Conservation (phyloP, 1,140 invertebrate species). For the Spodoptera frugiperda region DNA sequence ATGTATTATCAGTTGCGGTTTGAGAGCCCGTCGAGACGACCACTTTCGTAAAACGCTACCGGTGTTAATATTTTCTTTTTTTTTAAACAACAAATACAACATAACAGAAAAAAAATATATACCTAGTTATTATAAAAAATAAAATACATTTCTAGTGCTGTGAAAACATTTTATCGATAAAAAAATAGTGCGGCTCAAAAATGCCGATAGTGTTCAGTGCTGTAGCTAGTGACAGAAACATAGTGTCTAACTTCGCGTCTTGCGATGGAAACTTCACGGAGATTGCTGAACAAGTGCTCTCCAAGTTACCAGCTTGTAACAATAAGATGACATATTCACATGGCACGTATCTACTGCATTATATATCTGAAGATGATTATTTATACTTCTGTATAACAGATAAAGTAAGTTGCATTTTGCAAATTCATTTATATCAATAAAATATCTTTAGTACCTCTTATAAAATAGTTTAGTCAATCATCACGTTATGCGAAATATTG, state of each 20-base stretch:
- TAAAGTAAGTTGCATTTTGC: slow-evolving; percentile 90
- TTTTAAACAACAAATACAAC: background rate
- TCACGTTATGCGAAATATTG: too few species aligned
- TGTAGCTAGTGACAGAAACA: slow-evolving; percentile 91
- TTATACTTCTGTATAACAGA: slow-evolving; percentile 97
- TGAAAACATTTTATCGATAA: background rate
- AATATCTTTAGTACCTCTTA: too few species aligned
- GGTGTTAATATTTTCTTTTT: background rate
- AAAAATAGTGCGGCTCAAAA: slow-evolving; percentile 12
- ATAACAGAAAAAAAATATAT: background rate
- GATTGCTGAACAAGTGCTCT: slow-evolving; percentile 94
- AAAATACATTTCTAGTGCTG: background rate
- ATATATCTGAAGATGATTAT: slow-evolving; percentile 92
- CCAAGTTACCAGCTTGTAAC: slow-evolving; percentile 91
- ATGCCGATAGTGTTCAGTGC: slow-evolving; percentile 96
- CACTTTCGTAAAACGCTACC: too few species aligned
- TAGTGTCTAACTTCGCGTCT: slow-evolving; percentile 93
- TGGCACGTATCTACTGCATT: slow-evolving; percentile 95
- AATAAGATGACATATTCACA: slow-evolving; percentile 96
- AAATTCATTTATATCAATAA: background rate
- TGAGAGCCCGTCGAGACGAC: slow-evolving; percentile 1
- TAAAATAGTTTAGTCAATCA: too few species aligned
- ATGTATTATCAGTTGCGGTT: slow-evolving; percentile 40
- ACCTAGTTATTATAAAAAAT: background rate
- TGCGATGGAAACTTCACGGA: slow-evolving; percentile 97